A percentile compares a stretch with the other conserved stretches of the same genome.
Evolutionary conservation across 92 coral and sea anemone species (phyloP).

Genomic region (Metridium senile): DNA sequence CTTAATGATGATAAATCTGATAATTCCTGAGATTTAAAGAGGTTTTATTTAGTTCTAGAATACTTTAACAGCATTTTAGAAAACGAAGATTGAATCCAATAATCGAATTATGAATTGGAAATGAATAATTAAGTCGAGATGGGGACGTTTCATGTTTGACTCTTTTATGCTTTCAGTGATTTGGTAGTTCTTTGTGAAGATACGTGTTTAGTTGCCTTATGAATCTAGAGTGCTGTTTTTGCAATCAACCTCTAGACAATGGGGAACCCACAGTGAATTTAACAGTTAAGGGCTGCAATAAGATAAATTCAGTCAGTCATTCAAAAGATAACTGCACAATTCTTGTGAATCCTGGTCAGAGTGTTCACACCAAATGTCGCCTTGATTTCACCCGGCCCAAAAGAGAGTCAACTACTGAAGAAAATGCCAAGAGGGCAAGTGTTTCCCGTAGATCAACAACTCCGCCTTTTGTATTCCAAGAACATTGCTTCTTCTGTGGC

Average conservation of each 20-base stretch:
- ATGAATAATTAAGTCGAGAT: too few relatives aligned
- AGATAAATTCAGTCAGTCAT: background rate
- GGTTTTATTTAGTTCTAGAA: too few relatives aligned
- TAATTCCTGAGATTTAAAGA: too few relatives aligned
- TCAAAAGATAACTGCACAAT: background rate
- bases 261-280: background rate
- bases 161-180: too few relatives aligned
- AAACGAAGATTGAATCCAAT: too few relatives aligned
- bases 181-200: too few relatives aligned
- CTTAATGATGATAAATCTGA: too few relatives aligned
- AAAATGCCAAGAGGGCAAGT: background rate
- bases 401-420: background rate
- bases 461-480: background rate
- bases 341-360: background rate
- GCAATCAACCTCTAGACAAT: background rate
- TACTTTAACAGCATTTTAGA: too few relatives aligned
- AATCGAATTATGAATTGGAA: too few relatives aligned
- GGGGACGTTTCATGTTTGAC: too few relatives aligned
- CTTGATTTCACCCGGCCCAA: constrained; percentile 9
- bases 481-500: constrained; percentile 1
- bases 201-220: too few relatives aligned
- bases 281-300: background rate
- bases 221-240: background rate
- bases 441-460: constrained; percentile 1
- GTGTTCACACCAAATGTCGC: constrained; percentile 27